Evolutionary conservation across 2,113 vertebrate species (phyloP).

Genomic region (Tursiops truncatus): DNA sequence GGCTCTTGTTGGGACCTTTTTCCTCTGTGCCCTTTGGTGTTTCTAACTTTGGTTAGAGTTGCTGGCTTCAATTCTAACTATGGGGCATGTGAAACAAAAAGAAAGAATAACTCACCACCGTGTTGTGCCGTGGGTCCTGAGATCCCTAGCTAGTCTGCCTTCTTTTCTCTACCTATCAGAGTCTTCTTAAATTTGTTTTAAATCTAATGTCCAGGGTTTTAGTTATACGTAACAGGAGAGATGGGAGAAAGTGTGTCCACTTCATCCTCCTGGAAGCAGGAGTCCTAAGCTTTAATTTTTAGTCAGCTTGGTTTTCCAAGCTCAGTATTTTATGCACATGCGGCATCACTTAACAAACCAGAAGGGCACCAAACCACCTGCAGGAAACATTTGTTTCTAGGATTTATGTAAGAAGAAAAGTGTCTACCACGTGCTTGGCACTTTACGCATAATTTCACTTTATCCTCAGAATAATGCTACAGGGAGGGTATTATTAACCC

Average conservation of each 20-base stretch:
- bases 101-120: neutral
- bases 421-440: constrained; percentile 20
- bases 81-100: neutral
- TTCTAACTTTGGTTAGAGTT: neutral
- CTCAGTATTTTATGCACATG: constrained; percentile 5
- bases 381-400: constrained; percentile 48
- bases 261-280: neutral
- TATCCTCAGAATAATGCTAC: constrained; percentile 47
- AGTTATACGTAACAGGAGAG: neutral
- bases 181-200: neutral
- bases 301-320: constrained; percentile 11
- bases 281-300: constrained; percentile 21
- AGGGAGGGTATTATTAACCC: constrained; percentile 17
- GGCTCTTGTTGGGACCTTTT: neutral
- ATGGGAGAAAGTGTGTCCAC: neutral
- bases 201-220: neutral
- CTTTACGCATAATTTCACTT: constrained; percentile 52
- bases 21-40: neutral
- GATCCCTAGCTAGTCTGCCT: neutral
- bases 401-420: constrained; percentile 36
- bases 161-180: neutral
- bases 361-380: constrained; percentile 35
- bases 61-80: neutral
- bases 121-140: neutral
- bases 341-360: constrained; percentile 1